Percentiles rank a stretch among this genome's conserved stretches.
Evolutionary conservation across 2,797 vertebrate species (phyloP).

Genomic region (Calcarius lapponicus): DNA sequence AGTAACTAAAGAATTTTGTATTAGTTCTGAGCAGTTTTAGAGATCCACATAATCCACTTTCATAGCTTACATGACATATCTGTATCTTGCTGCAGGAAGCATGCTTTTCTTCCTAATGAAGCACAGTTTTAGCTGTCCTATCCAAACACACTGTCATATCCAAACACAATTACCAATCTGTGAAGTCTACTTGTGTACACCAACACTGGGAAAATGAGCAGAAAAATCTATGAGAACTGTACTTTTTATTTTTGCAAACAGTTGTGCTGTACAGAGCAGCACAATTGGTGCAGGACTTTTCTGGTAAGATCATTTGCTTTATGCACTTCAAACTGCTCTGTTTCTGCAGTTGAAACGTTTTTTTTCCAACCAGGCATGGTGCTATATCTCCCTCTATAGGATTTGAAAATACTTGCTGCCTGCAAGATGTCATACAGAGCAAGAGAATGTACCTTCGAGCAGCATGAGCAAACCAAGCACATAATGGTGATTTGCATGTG

Average conservation of each 20-base stretch:
- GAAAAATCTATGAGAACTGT: background rate
- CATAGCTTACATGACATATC: background rate
- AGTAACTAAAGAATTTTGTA: background rate
- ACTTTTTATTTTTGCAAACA: background rate
- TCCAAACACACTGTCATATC: background rate
- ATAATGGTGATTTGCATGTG: rapidly evolving
- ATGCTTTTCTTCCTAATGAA: background rate
- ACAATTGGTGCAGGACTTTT: background rate
- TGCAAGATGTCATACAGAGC: background rate
- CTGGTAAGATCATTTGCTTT: background rate
- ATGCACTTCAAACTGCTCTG: background rate
- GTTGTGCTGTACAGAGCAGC: background rate
- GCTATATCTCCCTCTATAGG: constrained; percentile 38
- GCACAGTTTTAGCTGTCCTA: background rate
- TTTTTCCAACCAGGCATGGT: background rate
- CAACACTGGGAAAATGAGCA: background rate
- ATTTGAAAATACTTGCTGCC: background rate
- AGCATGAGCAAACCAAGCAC: background rate
- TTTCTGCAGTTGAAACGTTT: background rate
- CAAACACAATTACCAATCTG: background rate
- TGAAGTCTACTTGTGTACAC: background rate
- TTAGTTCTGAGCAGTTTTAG: background rate
- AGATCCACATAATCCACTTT: background rate
- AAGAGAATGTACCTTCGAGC: background rate
- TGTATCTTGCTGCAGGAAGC: background rate